Percentiles rank a stretch among this genome's conserved stretches.
These are phyloP conservation scores for Amblyopsis hoosieri DNA, from an alignment of 2,797 vertebrate species.

Conservation along the genomic window DNA sequence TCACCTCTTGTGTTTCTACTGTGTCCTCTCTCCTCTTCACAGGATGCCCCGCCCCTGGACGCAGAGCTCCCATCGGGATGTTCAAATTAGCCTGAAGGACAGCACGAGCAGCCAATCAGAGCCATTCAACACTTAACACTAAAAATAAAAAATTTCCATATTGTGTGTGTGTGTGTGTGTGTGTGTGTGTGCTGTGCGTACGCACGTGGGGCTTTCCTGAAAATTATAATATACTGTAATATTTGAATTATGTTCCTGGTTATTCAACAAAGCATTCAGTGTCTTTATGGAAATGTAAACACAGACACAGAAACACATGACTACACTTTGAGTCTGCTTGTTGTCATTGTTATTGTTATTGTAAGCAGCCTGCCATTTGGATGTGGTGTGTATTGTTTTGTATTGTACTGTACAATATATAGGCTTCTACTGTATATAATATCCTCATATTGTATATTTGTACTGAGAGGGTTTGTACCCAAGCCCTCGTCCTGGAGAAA, in stretches of 20 bases:
- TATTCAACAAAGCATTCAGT: conserved; percentile 35
- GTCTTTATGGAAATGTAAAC: conserved; percentile 62
- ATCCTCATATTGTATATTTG: conserved; percentile 58
- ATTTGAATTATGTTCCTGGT: not conserved
- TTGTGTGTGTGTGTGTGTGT: conserved; percentile 3
- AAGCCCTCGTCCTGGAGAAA: conserved; percentile 13
- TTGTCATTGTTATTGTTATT: conserved; percentile 37
- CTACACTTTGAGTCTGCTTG: conserved; percentile 27
- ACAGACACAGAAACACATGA: conserved; percentile 21
- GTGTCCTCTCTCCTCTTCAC: conserved; percentile 91
- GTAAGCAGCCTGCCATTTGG: conserved; percentile 40
- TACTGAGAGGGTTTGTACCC: conserved; percentile 47
- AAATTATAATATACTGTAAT: not conserved
- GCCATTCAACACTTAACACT: conserved; percentile 11
- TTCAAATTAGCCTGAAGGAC: conserved; percentile 93
- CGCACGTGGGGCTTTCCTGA: conserved; percentile 7
- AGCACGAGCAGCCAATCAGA: conserved; percentile 58
- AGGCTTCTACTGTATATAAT: conserved; percentile 35
- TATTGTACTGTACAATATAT: conserved; percentile 33
- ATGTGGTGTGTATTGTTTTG: conserved; percentile 44
- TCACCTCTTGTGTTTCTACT: conserved; percentile 88
- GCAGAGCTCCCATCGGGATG: conserved; percentile 98
- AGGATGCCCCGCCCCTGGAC: conserved; percentile 94
- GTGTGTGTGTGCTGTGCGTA: conserved; percentile 1
- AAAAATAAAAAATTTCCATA: conserved; percentile 1